A percentile compares a stretch with the other conserved stretches of the same genome.
These are phyloP conservation scores for Lagopus leucura DNA, from an alignment of 2,113 vertebrate species.

Conservation along the genomic window DNA sequence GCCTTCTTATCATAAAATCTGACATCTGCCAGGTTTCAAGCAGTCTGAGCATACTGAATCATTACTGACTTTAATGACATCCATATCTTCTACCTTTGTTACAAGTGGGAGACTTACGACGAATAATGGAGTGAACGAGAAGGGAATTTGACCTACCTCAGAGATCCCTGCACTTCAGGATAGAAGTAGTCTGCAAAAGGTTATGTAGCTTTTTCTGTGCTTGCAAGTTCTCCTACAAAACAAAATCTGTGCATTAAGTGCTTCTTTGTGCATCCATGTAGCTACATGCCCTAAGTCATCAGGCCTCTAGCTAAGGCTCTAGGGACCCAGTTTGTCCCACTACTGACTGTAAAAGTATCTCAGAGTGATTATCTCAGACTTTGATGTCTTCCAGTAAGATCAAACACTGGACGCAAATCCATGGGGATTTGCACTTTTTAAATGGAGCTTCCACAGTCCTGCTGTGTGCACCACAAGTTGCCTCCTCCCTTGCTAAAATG, in stretches of 20 bases:
- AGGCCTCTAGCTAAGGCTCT: neutral
- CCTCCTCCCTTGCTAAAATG: neutral
- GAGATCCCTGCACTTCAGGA: neutral
- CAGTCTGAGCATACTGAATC: neutral
- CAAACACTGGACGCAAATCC: neutral
- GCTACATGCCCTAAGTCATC: neutral
- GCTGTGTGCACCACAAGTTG: neutral
- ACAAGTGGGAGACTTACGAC: neutral
- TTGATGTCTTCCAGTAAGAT: neutral
- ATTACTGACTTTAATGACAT: neutral
- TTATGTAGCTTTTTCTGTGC: neutral
- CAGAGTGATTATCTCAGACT: neutral
- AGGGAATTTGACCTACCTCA: neutral
- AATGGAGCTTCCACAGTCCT: neutral
- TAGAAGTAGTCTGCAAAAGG: neutral
- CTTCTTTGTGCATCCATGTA: neutral
- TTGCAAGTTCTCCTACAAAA: neutral
- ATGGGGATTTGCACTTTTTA: neutral
- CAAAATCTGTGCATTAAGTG: accelerated
- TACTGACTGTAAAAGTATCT: neutral
- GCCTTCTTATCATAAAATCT: neutral
- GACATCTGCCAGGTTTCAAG: neutral
- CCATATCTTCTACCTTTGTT: neutral
- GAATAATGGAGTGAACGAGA: neutral
- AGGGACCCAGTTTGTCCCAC: neutral